Evolutionary conservation across 2,797 vertebrate species (phyloP).

Genomic region (Prunella strophiata): DNA sequence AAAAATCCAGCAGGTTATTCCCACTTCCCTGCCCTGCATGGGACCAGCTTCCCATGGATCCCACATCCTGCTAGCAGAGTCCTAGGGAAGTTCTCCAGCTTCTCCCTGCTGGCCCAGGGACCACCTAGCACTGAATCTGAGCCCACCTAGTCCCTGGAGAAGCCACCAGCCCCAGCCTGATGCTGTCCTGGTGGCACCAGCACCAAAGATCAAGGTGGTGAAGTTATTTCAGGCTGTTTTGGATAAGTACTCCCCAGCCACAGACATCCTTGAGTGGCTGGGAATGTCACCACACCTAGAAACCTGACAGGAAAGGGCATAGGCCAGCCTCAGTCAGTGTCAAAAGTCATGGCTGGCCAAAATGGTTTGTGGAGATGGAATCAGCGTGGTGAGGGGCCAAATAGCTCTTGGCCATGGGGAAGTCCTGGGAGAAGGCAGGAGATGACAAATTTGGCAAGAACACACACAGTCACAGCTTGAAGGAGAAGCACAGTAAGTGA

Average conservation of each 20-base stretch:
- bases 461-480: background rate
- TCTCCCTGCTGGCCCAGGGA: background rate
- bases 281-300: background rate
- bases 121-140: background rate
- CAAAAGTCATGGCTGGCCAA: background rate
- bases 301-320: fast-evolving
- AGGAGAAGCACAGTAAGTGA: background rate
- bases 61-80: background rate
- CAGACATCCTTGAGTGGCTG: background rate
- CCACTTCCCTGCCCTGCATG: background rate
- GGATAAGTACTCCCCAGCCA: background rate
- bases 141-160: background rate
- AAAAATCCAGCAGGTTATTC: background rate
- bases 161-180: background rate
- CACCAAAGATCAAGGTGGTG: background rate
- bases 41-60: background rate
- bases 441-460: background rate
- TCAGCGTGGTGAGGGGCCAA: background rate
- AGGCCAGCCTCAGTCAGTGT: background rate
- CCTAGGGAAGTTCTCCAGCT: background rate
- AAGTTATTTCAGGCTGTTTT: background rate
- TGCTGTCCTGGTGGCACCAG: background rate
- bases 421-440: background rate
- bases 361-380: background rate
- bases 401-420: background rate